Conservation (phyloP, 1,140 invertebrate species). For the Solen grandis region DNA sequence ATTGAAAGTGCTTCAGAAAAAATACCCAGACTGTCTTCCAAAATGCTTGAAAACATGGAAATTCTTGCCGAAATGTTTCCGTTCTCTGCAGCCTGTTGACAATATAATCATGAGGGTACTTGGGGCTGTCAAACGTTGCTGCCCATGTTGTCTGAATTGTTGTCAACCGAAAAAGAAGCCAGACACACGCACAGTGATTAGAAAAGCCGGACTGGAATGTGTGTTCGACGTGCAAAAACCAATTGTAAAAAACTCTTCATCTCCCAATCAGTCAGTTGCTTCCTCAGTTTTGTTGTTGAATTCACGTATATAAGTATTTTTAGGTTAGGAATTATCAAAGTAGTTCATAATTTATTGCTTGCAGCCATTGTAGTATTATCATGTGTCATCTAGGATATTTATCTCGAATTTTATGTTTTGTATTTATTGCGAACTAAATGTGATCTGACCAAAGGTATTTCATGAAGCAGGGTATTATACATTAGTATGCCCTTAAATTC, state of each 20-base stretch:
- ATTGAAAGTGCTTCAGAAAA: conserved; percentile 79
- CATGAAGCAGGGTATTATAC: too few relatives aligned
- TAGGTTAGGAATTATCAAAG: too few relatives aligned
- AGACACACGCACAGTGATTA: background rate
- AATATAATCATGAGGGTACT: conserved; percentile 58
- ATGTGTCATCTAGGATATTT: too few relatives aligned
- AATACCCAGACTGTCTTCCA: conserved; percentile 79
- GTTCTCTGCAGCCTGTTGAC: conserved; percentile 81
- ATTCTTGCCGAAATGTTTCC: conserved; percentile 80
- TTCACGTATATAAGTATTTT: too few relatives aligned
- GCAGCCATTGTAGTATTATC: too few relatives aligned
- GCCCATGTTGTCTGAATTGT: conserved; percentile 20
- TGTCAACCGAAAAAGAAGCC: conserved; percentile 1
- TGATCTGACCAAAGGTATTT: too few relatives aligned
- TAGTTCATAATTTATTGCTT: too few relatives aligned
- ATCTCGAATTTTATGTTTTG: too few relatives aligned
- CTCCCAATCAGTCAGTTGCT: conserved; percentile 1
- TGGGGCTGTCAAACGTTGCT: background rate
- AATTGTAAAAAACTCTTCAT: background rate
- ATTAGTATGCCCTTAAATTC: too few relatives aligned
- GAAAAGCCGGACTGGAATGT: background rate
- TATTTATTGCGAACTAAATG: too few relatives aligned
- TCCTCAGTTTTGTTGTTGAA: background rate
- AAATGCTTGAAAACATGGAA: conserved; percentile 80
- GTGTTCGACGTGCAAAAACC: background rate